These are phyloP conservation scores for Sycobia sp. DNA, from an alignment of 1,140 invertebrate genomes.

Conservation along the genomic window DNA sequence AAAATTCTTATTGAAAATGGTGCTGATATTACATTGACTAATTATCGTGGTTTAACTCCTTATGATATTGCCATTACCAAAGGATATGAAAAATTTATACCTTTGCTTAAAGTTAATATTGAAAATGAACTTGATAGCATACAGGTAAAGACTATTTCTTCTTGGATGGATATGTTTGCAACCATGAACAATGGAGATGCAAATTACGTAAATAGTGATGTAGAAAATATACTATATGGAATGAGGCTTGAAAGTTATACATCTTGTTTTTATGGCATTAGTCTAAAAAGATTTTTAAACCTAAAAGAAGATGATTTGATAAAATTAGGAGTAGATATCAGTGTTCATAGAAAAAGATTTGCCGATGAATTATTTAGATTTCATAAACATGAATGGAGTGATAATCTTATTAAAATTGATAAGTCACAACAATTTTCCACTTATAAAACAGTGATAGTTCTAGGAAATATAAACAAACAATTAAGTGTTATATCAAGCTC, in stretches of 20 bases:
- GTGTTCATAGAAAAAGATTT: constrained; percentile 62
- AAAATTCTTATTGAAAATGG: constrained; percentile 59
- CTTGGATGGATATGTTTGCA: constrained; percentile 52
- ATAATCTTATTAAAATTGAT: constrained; percentile 42
- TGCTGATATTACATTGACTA: constrained; percentile 56
- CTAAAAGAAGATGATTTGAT: constrained; percentile 62
- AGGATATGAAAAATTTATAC: constrained; percentile 53
- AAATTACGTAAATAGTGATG: constrained; percentile 43
- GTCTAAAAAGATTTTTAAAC: constrained; percentile 62
- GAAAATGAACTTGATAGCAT: constrained; percentile 24
- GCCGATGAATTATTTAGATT: constrained; percentile 59
- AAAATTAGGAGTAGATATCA: constrained; percentile 61
- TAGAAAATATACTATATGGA: constrained; percentile 58
- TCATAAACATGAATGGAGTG: constrained; percentile 63
- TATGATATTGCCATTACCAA: constrained; percentile 59
- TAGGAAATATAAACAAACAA: constrained; percentile 43
- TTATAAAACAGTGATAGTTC: constrained; percentile 19
- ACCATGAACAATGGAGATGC: constrained; percentile 30
- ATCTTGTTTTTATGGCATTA: constrained; percentile 56
- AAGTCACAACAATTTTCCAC: constrained; percentile 40
- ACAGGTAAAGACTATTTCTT: constrained; percentile 19
- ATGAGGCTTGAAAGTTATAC: constrained; percentile 63
- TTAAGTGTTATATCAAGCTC: constrained; percentile 45
- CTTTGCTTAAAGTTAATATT: constrained; percentile 35
- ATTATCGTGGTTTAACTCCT: constrained; percentile 52